Evolutionary conservation across 2,113 vertebrate genomes (phyloP), one percentile per base, ranked within the genome.

Genomic region (Falcunculus frontatus): DNA sequence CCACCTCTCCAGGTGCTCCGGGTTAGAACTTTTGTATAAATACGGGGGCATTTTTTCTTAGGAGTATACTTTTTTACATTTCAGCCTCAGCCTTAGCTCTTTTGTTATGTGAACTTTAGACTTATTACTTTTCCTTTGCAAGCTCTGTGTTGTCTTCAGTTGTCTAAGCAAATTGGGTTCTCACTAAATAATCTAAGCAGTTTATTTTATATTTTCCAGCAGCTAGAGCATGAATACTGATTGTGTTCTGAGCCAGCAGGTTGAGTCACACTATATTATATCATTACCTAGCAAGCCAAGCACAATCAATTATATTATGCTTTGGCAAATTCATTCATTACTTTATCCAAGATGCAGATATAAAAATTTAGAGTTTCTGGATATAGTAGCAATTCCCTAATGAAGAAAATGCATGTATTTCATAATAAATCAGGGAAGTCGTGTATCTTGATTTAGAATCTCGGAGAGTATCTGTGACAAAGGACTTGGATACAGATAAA

Each of bases 151-250:
- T 88, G 90, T 90, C 46, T 90, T 67, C 87, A 74, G 60, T 84
- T 60, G 46, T 94, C 14, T 46, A 79, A 95, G 44, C 52, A 96
- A 93, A 95, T 77, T 92, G 72, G 22, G 39, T 84, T 94, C 91
- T 93, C 73, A 32, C 87, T 94, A 90, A 96, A 72, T 91, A 93
- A 93, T 94, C 78, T 95, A 60, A 93, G 25, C 73, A 83, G 32
- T 89, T 91, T 96, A 63, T 91, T 93, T 95, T 83, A 67, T 86
- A 82, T 88, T 95, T 74, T 90, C 55, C 74, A 62, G 78, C 73
- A 65, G 47, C 41, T 80, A 50, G 39, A 82, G 42, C 67, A 49
- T 53, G 42, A 85, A 95, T 95, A 57, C 77, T 79, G 80, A 64
- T 79, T 82, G 65, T 16, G 57, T 68, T 82, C 56, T 83, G 53